Conservation (phyloP, 2,888 invertebrate genomes). For the Mythimna loreyi region DNA sequence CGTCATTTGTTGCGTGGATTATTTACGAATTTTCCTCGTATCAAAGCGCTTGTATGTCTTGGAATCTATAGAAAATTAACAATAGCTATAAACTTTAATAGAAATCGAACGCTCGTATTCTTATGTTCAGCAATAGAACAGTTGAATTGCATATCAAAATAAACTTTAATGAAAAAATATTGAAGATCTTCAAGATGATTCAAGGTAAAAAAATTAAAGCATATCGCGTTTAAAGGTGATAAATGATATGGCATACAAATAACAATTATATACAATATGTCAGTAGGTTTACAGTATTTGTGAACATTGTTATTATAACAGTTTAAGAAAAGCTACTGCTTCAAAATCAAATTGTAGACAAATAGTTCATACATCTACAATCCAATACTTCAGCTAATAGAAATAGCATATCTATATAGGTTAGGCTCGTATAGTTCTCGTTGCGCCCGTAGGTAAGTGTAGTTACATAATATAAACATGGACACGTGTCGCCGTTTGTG, state of each 20-base stretch:
- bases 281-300: neutral
- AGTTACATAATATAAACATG: conserved; percentile 82
- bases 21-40: conserved; percentile 56
- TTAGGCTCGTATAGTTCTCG: conserved; percentile 52
- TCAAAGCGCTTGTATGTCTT: conserved; percentile 19
- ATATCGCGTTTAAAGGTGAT: conserved; percentile 2
- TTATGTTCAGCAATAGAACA: conserved; percentile 21
- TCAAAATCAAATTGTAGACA: conserved; percentile 12
- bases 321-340: neutral
- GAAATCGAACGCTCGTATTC: conserved; percentile 35
- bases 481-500: conserved; percentile 77
- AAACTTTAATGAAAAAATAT: conserved; percentile 25
- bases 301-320: neutral
- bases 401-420: conserved; percentile 56
- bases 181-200: conserved; percentile 1
- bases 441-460: conserved; percentile 66
- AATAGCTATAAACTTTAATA: conserved; percentile 40
- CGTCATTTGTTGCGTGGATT: conserved; percentile 50
- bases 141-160: conserved; percentile 40
- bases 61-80: conserved; percentile 49
- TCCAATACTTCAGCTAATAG: conserved; percentile 59
- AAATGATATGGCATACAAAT: conserved; percentile 8
- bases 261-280: neutral
- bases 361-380: conserved; percentile 25
- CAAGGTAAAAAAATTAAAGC: neutral